Base-by-base conservation (phyloP, 2,888 invertebrate species). In the Diplazon laetatorius region DNA sequence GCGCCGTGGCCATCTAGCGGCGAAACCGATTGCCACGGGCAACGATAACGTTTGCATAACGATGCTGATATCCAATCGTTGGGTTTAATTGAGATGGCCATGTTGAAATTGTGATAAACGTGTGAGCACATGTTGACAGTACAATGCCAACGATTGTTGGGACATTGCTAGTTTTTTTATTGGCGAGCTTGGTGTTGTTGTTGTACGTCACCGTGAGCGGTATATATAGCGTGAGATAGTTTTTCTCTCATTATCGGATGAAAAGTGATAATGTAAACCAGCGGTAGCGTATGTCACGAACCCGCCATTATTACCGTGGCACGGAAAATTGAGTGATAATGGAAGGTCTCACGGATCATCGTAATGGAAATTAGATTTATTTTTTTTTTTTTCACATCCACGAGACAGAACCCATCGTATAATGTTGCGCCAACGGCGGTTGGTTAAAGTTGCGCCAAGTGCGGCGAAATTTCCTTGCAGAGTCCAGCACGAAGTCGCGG, bases 91-190 rank as follows among this genome's bases (percentile, higher is more conserved):
- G 66, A 70, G 60, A 66, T 46, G 60, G 50, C 71, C 30, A 55
- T 50, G 77, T 78, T 78, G 78, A 80, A 71, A 82, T 78, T 48
- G 60, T 72, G 74, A 78, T 82, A 80, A 82, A 71, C 78, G 74
- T 59, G 73, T 82, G 74, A 59, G 59, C 48, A 44, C 35, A 44
- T 42, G 18, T 63, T 46, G 73, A 72, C 65, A 71, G 68, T 44
- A 78, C 76, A 78, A 73, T 59, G 73, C 59, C n/a, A 78, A 74
- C 76, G 72, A 16, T 52, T 68, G 75, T 80, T 60, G 42, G 75
- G 18, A 48, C 22, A 39, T 48, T 48, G 20, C 35, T 22, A 6
- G 48, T 25, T 52, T 35, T 18, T 22, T 39, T 69, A 68, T 73
- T 37, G 55, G 25, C n/a, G 30, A 52, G 30, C 30, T n/a, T n/a